Evolutionary conservation across 2,888 invertebrate species (phyloP).

Genomic region (Pammene aurita): DNA sequence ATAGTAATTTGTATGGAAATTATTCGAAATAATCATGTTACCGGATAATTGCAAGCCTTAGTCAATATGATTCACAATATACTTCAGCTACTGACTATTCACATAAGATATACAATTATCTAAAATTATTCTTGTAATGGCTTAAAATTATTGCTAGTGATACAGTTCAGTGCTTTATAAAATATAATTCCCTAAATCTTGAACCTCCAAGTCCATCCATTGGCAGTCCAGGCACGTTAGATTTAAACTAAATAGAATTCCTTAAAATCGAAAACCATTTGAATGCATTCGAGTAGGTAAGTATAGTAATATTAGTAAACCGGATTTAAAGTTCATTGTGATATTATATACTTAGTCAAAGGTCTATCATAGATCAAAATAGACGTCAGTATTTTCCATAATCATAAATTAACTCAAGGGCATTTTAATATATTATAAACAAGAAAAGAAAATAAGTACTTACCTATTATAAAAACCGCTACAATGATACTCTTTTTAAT

Average conservation of each 20-base stretch:
- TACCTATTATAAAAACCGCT: conserved; percentile 35
- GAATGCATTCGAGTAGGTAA: not conserved
- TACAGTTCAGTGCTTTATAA: too few relatives aligned
- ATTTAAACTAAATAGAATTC: too few relatives aligned
- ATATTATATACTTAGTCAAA: conserved; percentile 2
- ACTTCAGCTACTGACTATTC: not conserved
- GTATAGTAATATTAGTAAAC: not conserved
- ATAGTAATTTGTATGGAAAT: too few relatives aligned
- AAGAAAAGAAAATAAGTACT: conserved; percentile 12
- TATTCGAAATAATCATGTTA: too few relatives aligned
- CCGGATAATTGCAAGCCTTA: too few relatives aligned
- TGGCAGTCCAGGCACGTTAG: too few relatives aligned
- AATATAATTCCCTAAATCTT: too few relatives aligned
- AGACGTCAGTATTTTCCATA: conserved; percentile 13
- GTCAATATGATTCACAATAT: too few relatives aligned
- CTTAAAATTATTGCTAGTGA: too few relatives aligned
- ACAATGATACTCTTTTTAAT: conserved; percentile 26
- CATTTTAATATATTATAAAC: not conserved
- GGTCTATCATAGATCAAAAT: conserved; percentile 4
- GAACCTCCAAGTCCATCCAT: too few relatives aligned
- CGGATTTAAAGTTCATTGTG: not conserved
- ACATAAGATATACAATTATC: not conserved
- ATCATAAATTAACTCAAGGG: conserved; percentile 30
- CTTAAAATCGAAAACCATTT: too few relatives aligned
- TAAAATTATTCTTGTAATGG: too few relatives aligned